Percentiles rank a stretch among this genome's conserved stretches.
Evolutionary conservation across 2,113 vertebrate species (phyloP).

Genomic region (Echinops telfairi): DNA sequence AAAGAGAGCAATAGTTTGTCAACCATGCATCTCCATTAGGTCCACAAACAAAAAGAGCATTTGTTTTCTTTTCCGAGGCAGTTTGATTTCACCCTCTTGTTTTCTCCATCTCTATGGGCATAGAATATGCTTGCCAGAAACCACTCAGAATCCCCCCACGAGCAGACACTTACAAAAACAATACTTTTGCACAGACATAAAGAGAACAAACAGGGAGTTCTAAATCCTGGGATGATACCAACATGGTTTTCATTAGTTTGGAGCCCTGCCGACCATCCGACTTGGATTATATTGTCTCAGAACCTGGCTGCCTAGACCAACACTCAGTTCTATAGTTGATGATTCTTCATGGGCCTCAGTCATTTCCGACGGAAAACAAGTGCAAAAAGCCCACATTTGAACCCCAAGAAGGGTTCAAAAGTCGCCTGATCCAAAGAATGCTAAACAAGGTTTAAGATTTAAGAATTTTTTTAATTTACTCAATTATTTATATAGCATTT

Average conservation of each 20-base stretch:
- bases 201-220: constrained; percentile 68
- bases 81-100: constrained; percentile 37
- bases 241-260: constrained; percentile 44
- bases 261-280: neutral
- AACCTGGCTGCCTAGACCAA: neutral
- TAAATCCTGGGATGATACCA: constrained; percentile 32
- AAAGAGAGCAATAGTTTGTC: neutral
- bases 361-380: constrained; percentile 52
- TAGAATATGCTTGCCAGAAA: constrained; percentile 69
- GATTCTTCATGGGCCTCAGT: constrained; percentile 39
- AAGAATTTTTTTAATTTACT: neutral
- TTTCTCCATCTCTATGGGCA: constrained; percentile 64
- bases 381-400: constrained; percentile 47
- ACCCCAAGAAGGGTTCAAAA: constrained; percentile 45
- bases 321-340: neutral
- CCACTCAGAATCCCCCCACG: constrained; percentile 72
- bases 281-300: neutral
- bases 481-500: constrained; percentile 4
- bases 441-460: constrained; percentile 2
- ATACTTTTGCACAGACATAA: constrained; percentile 70
- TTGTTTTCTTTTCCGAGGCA: constrained; percentile 37
- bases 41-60: constrained; percentile 20
- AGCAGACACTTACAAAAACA: constrained; percentile 77
- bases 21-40: neutral
- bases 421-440: constrained; percentile 41